Evolutionary conservation across 2,113 vertebrate genomes (phyloP).

Genomic region (Saguinus imperator): DNA sequence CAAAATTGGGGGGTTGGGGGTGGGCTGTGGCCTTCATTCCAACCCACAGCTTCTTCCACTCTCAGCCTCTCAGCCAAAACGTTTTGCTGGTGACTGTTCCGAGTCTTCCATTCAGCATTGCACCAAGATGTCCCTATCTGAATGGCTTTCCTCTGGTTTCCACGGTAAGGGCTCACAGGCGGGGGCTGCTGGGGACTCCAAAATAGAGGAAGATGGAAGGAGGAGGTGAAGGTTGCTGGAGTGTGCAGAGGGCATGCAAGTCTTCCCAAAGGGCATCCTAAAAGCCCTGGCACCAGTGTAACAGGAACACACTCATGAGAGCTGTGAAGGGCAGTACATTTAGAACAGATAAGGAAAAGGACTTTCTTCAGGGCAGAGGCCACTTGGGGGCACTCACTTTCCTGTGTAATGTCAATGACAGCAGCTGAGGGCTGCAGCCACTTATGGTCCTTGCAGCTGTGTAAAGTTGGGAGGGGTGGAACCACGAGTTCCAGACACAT

Average conservation of each 20-base stretch:
- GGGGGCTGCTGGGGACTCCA: no score
- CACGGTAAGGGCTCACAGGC: no score
- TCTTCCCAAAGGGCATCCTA: neutral
- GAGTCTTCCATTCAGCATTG: neutral
- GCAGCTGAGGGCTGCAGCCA: neutral
- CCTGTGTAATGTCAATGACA: neutral
- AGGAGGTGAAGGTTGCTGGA: no score
- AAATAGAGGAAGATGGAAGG: no score
- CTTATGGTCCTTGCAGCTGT: neutral
- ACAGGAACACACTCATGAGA: neutral
- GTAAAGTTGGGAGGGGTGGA: neutral
- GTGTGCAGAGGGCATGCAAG: fast-evolving
- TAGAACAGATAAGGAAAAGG: neutral
- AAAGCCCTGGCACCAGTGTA: fast-evolving
- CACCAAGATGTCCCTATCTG: neutral
- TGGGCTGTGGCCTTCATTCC: neutral
- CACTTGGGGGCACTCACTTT: fast-evolving
- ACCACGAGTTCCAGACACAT: neutral
- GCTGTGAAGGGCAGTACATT: neutral
- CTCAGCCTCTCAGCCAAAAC: neutral
- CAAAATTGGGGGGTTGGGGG: fast-evolving
- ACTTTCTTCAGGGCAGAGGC: neutral
- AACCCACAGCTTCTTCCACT: neutral
- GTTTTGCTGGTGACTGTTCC: neutral
- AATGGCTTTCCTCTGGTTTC: neutral